Evolutionary conservation across 2,113 vertebrate genomes (phyloP).

Genomic region (Coryphaenoides rupestris): DNA sequence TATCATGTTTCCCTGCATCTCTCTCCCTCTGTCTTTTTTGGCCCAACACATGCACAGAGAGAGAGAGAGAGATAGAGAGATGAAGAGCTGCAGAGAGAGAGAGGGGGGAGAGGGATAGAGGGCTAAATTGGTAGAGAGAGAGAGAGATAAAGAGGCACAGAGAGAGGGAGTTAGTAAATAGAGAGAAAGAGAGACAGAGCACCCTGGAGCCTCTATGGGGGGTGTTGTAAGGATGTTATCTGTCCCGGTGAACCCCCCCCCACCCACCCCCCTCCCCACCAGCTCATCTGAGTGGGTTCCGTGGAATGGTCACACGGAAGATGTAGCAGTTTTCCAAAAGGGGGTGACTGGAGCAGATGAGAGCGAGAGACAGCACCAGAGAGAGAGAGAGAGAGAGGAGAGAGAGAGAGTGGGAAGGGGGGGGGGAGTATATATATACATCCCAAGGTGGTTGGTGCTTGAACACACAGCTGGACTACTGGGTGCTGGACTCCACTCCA

Average conservation of each 20-base stretch:
- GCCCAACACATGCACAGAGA: too few relatives aligned
- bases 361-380: slow-evolving; percentile 5
- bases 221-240: slow-evolving; percentile 75
- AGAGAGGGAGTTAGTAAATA: too few relatives aligned
- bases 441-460: slow-evolving; percentile 64
- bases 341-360: slow-evolving; percentile 40
- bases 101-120: slow-evolving; percentile 1
- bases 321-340: slow-evolving; percentile 74
- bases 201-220: slow-evolving; percentile 51
- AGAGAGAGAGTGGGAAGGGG: slow-evolving; percentile 16
- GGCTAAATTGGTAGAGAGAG: neutral
- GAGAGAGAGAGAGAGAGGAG: slow-evolving; percentile 27
- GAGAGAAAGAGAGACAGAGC: slow-evolving; percentile 27
- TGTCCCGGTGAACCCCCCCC: slow-evolving; percentile 53
- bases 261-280: neutral
- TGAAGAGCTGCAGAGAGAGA: too few relatives aligned
- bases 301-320: slow-evolving; percentile 70
- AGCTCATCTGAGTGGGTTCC: slow-evolving; percentile 59
- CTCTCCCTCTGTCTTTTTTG: too few relatives aligned
- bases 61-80: too few relatives aligned
- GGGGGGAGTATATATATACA: slow-evolving; percentile 65
- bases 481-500: slow-evolving; percentile 53
- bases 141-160: too few relatives aligned
- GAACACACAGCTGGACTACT: slow-evolving; percentile 67
- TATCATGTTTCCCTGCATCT: too few relatives aligned